Evolutionary conservation across 2,888 invertebrate genomes (phyloP), one percentile per base, ranked within the genome.

Genomic region (Drosophila rellima): DNA sequence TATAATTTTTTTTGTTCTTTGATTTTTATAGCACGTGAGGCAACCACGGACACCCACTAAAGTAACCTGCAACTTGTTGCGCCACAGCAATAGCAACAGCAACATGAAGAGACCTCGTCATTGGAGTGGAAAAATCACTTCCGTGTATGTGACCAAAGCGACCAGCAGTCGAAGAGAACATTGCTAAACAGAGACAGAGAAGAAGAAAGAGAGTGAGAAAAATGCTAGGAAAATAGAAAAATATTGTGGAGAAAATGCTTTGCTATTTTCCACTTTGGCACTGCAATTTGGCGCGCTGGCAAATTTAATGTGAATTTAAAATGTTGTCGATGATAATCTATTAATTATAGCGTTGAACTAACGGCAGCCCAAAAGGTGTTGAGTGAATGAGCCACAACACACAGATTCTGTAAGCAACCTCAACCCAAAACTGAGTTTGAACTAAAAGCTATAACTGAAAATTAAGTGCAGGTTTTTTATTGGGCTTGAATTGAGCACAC

Each of bases 311-410:
- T 73, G 85, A 86, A 82, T 86, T 86, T 89, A 86, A 86, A 86
- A 86, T 82, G 90, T 89, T 86, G 89, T 84, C 83, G 85, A 86
- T 86, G 89, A 74, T 89, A 86, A 86, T 86, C 85, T 89, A 86
- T 86, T 86, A 86, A 86, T 86, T 86, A 86, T 89, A 85, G 85
- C 74, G 70, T 70, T 75, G 31, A 74, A 70, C 82, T 77, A 85
- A 86, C 83, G 81, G 88, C 88, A 82, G 82, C 80, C 74, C 81
- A 81, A 81, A 70, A 84, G 83, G 83, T 83, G 83, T 83, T 89
- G 89, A 89, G 54, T 70, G 83, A 51, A 18, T 39, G 52, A 42
- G 42, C 13, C 13, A 35, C 55, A 29, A 17, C 15, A 13, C 48
- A 35, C 15, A 13, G 52, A 35, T 44, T 17, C 57, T 15, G 42